Percentiles rank a stretch among this genome's conserved stretches.
These are phyloP conservation scores for Sebastes oblongus DNA, from an alignment of 2,797 vertebrate genomes.

Conservation along the genomic window DNA sequence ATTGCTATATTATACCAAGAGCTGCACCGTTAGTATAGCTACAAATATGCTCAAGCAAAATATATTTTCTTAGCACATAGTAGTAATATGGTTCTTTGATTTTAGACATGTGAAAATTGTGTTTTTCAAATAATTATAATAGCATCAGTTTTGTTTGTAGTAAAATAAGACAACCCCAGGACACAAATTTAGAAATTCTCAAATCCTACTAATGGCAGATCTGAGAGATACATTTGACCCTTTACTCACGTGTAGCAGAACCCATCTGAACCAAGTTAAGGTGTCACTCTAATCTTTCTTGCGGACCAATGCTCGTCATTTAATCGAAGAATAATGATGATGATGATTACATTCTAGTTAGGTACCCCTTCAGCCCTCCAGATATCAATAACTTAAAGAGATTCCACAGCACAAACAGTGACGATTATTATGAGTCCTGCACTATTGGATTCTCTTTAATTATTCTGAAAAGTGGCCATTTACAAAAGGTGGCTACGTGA, in stretches of 20 bases:
- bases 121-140: neutral
- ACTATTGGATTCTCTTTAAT: constrained; percentile 49
- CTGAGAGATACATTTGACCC: neutral
- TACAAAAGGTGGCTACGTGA: constrained; percentile 28
- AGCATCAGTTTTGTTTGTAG: neutral
- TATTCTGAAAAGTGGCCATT: constrained; percentile 52
- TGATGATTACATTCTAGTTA: constrained; percentile 13
- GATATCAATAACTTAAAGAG: constrained; percentile 27
- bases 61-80: too few relatives aligned
- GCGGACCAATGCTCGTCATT: neutral
- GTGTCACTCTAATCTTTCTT: neutral
- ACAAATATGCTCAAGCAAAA: too few relatives aligned
- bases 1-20: too few relatives aligned
- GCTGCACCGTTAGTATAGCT: too few relatives aligned
- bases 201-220: neutral
- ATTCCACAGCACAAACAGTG: constrained; percentile 22
- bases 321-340: constrained; percentile 17
- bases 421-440: constrained; percentile 6
- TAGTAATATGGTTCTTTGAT: neutral
- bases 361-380: constrained; percentile 7
- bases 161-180: neutral
- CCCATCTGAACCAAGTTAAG: neutral
- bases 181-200: neutral
- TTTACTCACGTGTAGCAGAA: neutral
- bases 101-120: neutral